Evolutionary conservation across 2,888 invertebrate species (phyloP).

Genomic region (Auanema freiburgensis): DNA sequence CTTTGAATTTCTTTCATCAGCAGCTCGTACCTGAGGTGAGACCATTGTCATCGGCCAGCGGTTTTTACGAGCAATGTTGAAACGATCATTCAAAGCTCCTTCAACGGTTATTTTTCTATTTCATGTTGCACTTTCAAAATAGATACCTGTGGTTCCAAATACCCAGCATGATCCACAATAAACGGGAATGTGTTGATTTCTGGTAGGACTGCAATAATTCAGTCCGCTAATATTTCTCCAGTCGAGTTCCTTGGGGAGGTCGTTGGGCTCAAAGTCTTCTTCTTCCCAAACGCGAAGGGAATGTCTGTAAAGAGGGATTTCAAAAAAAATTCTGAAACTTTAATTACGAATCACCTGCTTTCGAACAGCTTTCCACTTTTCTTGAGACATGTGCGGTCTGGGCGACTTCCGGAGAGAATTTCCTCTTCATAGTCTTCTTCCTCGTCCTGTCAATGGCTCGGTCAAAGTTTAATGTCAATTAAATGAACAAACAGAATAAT

Average conservation of each 20-base stretch:
- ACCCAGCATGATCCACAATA: constrained; percentile 70
- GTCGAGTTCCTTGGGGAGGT: constrained; percentile 65
- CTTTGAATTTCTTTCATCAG: constrained; percentile 2
- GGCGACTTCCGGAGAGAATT: constrained; percentile 24
- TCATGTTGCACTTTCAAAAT: no score
- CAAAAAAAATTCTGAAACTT: not conserved
- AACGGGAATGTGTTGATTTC: constrained; percentile 68
- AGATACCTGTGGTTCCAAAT: constrained; percentile 67
- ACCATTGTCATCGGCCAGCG: constrained; percentile 68
- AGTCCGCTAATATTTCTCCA: constrained; percentile 68
- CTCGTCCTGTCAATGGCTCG: constrained; percentile 5
- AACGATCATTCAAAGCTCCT: constrained; percentile 68
- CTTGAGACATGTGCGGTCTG: constrained; percentile 35
- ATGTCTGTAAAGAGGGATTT: constrained; percentile 32
- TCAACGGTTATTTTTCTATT: constrained; percentile 23
- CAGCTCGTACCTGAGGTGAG: constrained; percentile 62
- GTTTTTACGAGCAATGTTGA: constrained; percentile 67
- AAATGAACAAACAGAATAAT: constrained; percentile 13
- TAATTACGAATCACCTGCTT: constrained; percentile 22
- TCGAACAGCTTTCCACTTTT: constrained; percentile 38
- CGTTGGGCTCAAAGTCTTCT: constrained; percentile 40
- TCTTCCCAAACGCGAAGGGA: constrained; percentile 55
- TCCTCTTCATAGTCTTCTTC: constrained; percentile 28
- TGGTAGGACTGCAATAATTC: constrained; percentile 67
- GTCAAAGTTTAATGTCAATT: constrained; percentile 5